Conservation (phyloP, 2,888 invertebrate genomes). For the Mimachlamys varia region DNA sequence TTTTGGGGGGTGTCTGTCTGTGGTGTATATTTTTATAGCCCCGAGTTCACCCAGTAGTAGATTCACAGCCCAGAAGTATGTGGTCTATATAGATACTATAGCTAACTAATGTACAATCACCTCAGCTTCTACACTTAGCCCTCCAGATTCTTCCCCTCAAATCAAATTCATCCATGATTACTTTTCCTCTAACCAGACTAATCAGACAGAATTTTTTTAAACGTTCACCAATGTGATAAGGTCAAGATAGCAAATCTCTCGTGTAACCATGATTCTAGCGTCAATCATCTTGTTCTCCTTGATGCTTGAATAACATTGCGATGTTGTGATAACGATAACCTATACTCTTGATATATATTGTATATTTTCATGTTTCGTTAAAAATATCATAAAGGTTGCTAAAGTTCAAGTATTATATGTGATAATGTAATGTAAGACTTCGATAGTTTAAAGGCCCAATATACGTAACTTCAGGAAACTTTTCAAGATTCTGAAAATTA, state of each 20-base stretch:
- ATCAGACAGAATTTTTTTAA: not conserved
- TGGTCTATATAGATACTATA: not conserved
- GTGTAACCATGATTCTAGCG: not conserved
- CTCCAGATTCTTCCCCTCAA: not conserved
- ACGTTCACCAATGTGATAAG: not conserved
- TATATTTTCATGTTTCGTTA: not conserved
- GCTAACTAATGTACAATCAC: not conserved
- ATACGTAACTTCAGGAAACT: too few relatives aligned
- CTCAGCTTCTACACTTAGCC: not conserved
- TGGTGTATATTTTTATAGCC: not conserved
- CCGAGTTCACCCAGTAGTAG: not conserved
- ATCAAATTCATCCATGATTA: not conserved
- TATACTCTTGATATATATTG: not conserved
- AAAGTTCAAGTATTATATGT: not conserved
- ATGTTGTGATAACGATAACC: not conserved
- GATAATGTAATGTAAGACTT: not conserved
- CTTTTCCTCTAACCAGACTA: not conserved
- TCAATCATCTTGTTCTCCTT: not conserved
- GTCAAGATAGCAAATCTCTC: not conserved
- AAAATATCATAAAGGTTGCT: not conserved
- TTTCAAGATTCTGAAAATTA: too few relatives aligned
- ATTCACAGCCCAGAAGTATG: not conserved
- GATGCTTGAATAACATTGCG: constrained; percentile 23
- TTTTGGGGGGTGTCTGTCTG: not conserved
- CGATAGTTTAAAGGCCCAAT: too few relatives aligned